phyloP scores from a whole-genome alignment of 2,797 vertebrate genomes.

The Synanceia verrucosa region DNA sequence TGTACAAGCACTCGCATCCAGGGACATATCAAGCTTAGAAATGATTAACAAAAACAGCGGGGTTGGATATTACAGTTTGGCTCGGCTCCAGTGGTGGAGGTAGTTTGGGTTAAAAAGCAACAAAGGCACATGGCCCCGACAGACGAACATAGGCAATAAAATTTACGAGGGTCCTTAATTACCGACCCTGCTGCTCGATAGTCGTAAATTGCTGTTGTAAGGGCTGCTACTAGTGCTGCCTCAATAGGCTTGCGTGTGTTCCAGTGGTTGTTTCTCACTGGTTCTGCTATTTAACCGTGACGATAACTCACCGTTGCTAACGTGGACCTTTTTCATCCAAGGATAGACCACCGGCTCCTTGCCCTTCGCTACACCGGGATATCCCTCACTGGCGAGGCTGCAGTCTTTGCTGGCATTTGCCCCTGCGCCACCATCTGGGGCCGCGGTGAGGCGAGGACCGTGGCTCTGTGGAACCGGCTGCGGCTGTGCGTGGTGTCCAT shows the following conservation, averaged over 20 bases:
- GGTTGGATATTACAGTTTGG: slow-evolving; percentile 79
- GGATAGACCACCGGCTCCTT: slow-evolving; percentile 98
- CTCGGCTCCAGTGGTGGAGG: slow-evolving; percentile 74
- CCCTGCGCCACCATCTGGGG: slow-evolving; percentile 84
- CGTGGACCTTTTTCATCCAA: slow-evolving; percentile 99
- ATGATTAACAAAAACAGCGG: slow-evolving; percentile 80
- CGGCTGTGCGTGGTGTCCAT: slow-evolving; percentile 82
- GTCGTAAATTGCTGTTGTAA: slow-evolving; percentile 96
- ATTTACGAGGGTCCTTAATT: slow-evolving; percentile 99
- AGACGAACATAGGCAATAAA: slow-evolving; percentile 91
- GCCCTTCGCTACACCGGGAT: slow-evolving; percentile 83
- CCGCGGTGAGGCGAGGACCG: slow-evolving; percentile 81
- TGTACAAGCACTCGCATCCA: slow-evolving; percentile 69
- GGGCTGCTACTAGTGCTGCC: slow-evolving; percentile 87
- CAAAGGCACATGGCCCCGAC: slow-evolving; percentile 92
- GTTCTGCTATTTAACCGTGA: slow-evolving; percentile 73
- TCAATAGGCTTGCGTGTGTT: slow-evolving; percentile 82
- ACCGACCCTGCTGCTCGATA: slow-evolving; percentile 94
- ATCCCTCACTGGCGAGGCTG: slow-evolving; percentile 82
- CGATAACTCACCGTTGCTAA: slow-evolving; percentile 92
- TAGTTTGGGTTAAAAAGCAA: slow-evolving; percentile 91
- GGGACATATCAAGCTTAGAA: slow-evolving; percentile 75
- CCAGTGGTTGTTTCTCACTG: slow-evolving; percentile 68
- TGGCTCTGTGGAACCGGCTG: slow-evolving; percentile 84
- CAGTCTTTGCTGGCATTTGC: slow-evolving; percentile 84